Base-by-base conservation (phyloP, 1,140 invertebrate genomes). In the Maniola jurtina region DNA sequence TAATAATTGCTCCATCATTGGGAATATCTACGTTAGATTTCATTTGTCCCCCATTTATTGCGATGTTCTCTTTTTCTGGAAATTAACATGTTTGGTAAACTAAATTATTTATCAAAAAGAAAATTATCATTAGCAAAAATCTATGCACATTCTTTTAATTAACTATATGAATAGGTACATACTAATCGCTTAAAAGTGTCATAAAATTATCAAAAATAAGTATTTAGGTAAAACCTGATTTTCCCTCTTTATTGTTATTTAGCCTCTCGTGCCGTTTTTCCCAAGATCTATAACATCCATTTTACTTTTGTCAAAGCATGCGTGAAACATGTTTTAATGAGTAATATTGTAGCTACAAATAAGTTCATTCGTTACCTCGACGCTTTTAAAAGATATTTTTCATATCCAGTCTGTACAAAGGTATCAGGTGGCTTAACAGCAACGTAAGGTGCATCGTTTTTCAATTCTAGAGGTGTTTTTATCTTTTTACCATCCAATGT, bases 331-430 rank as follows among this genome's bases (percentile, higher is more conserved):
- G 25, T 2, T 25, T 25, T 25, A 25, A 25, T 25, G 25, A 2
- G 1, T 25, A 25, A 25, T 25, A 25, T 25, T 25, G 25, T 25
- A 25, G 4, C 25, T 25, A 25, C 25, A 25, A 25, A 2, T 45
- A 45, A 45, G 13, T 45, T 45, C 13, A n/a, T 45, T 45, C 2
- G 8, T 25, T 74, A 87, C 87, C 79, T 87, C 7, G 83, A 73
- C 13, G 87, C 87, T 61, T 76, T 86, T 7, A 88, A 63, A 6
- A 89, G 70, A 61, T 89, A 88, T 58, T 86, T 76, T 25, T 84
- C 73, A 50, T 89, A 89, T 36, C 79, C 84, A 6, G 77, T 61
- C 34, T 77, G 66, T 15, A 86, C 77, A 56, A 88, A 89, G 8
- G 58, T 11, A 11, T 84, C 80, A n/a, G 75, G 76, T n/a, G 75